Conservation (phyloP, 2,113 vertebrate species). For the Salvator merianae region DNA sequence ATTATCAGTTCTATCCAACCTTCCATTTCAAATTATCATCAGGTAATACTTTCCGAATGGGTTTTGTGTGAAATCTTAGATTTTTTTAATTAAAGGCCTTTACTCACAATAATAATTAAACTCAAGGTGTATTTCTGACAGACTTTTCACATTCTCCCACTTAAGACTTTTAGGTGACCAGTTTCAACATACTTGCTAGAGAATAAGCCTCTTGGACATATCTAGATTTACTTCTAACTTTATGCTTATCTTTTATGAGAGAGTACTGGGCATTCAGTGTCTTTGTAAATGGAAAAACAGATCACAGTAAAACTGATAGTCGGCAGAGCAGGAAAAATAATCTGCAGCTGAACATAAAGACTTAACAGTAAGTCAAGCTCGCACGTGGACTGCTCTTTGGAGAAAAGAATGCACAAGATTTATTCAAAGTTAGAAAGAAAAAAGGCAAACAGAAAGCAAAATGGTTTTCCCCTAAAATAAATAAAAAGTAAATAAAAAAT, state of each 20-base stretch:
- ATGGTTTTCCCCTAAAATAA: too few species aligned
- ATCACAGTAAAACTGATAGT: too few species aligned
- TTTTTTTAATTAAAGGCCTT: not conserved
- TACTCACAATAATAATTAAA: slow-evolving; percentile 50
- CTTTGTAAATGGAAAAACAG: not conserved
- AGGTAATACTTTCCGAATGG: slow-evolving; percentile 1
- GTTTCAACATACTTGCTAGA: too few species aligned
- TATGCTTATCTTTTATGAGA: not conserved
- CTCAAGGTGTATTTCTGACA: not conserved
- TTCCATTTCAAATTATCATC: not conserved
- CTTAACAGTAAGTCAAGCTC: too few species aligned
- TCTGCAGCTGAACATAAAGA: too few species aligned
- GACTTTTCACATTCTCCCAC: not conserved
- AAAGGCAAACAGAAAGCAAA: too few species aligned
- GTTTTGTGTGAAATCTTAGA: not conserved
- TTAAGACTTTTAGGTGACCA: not conserved
- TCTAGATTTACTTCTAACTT: not conserved
- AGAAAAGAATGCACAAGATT: too few species aligned
- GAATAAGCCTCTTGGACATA: too few species aligned
- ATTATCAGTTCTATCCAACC: not conserved
- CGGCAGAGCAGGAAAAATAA: too few species aligned
- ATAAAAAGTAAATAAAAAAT: too few species aligned
- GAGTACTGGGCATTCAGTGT: not conserved
- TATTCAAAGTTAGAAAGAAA: too few species aligned
- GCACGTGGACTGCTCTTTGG: too few species aligned